Evolutionary conservation across 2,888 invertebrate species (phyloP).

Genomic region (Argyresthia albistria): DNA sequence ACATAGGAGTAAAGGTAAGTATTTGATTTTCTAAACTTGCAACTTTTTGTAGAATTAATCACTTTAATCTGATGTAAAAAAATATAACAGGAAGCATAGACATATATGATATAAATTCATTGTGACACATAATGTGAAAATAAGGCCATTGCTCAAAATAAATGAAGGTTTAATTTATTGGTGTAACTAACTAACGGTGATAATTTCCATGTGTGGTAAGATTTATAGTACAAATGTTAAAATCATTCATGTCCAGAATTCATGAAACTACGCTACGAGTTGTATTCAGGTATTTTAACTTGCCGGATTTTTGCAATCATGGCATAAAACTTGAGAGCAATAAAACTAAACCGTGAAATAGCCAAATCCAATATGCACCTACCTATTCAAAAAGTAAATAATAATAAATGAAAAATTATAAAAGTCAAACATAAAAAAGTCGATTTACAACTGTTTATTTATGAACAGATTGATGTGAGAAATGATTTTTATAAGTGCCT

Average conservation of each 20-base stretch:
- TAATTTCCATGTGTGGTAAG: not conserved
- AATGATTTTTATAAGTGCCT: no score
- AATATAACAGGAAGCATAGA: no score
- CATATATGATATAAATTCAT: no score
- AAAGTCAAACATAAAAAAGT: not conserved
- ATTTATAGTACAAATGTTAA: not conserved
- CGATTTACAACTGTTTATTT: not conserved
- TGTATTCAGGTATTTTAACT: not conserved
- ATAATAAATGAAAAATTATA: not conserved
- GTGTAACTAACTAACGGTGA: not conserved
- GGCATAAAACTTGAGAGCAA: conserved; percentile 13
- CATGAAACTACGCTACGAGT: no score
- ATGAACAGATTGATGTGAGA: no score
- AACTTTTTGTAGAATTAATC: no score
- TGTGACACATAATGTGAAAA: no score
- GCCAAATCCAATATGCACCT: conserved; percentile 17
- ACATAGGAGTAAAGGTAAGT: no score
- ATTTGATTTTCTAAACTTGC: no score
- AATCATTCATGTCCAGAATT: no score
- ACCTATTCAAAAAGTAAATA: not conserved
- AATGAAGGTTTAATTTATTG: not conserved
- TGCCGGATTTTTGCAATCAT: conserved; percentile 1
- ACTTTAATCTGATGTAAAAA: no score
- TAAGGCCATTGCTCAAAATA: no score
- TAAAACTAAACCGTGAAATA: conserved; percentile 53